Conservation (phyloP, 1,140 invertebrate genomes). For the Tyrophagus putrescentiae region DNA sequence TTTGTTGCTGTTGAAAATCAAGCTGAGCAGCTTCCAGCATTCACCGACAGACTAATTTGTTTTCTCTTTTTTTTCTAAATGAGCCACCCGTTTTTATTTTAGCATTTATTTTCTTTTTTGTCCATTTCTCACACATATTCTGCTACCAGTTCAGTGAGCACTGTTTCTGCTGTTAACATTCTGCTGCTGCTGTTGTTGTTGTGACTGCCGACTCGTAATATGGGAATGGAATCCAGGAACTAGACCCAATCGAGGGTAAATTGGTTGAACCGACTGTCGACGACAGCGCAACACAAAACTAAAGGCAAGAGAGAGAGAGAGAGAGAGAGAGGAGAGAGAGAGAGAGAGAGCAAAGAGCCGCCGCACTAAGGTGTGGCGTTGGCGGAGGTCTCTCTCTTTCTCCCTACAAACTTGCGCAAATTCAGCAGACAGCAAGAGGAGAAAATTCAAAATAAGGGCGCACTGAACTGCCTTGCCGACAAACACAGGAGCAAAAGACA, state of each 20-base stretch:
- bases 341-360: no score
- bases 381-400: constrained; percentile 2
- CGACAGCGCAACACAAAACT: background rate
- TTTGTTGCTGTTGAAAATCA: no score
- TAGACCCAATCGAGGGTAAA: background rate
- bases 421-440: background rate
- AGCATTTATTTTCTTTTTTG: no score
- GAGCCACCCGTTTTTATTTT: no score
- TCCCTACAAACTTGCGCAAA: constrained; percentile 9
- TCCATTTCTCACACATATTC: no score
- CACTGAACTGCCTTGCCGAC: background rate
- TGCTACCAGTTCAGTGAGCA: no score
- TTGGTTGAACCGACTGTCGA: background rate
- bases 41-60: no score
- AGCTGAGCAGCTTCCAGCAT: no score
- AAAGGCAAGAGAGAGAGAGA: no score
- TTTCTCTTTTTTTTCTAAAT: no score
- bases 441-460: constrained; percentile 13
- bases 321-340: no score
- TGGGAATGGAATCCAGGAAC: constrained; percentile 15
- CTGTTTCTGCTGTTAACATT: no score
- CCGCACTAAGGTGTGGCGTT: background rate
- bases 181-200: background rate
- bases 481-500: background rate
- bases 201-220: background rate